A percentile compares a stretch with the other conserved stretches of the same genome.
phyloP scores from a whole-genome alignment of 2,888 invertebrate genomes.

The Abrostola triplasia region DNA sequence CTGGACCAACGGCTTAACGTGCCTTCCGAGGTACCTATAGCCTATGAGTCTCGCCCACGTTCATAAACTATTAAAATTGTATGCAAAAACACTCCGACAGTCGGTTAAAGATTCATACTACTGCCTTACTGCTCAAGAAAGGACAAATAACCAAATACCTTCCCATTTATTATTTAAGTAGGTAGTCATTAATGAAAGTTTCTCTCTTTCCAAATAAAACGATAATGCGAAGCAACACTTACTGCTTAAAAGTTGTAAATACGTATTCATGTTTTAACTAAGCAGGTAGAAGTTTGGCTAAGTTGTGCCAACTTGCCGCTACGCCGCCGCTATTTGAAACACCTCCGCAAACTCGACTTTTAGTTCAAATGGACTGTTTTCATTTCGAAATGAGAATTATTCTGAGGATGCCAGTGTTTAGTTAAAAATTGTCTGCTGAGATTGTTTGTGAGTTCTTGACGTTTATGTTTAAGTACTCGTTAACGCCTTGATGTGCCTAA shows the following conservation, averaged over 20 bases:
- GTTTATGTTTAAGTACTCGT: not conserved
- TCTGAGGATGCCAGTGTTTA: not conserved
- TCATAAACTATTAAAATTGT: too few species aligned
- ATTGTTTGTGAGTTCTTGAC: not conserved
- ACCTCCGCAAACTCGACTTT: constrained; percentile 39
- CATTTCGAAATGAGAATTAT: constrained; percentile 17
- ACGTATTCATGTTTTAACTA: constrained; percentile 39
- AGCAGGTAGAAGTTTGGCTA: constrained; percentile 27
- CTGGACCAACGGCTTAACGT: too few species aligned
- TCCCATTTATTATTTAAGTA: too few species aligned
- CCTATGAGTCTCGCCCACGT: too few species aligned
- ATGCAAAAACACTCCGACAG: too few species aligned
- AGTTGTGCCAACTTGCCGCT: constrained; percentile 30
- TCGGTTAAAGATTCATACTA: too few species aligned
- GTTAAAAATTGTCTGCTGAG: not conserved
- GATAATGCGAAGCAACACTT: constrained; percentile 2
- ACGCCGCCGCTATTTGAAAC: constrained; percentile 31
- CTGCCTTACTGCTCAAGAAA: too few species aligned
- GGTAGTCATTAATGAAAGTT: not conserved
- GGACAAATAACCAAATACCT: too few species aligned
- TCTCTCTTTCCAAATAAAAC: not conserved
- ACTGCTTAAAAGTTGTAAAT: constrained; percentile 22
- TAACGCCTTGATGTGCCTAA: too few species aligned
- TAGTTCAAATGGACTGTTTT: constrained; percentile 26
- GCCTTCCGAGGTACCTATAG: too few species aligned